A percentile compares a stretch with the other conserved stretches of the same genome.
phyloP scores from a whole-genome alignment of 2,113 vertebrate genomes.

The Engystomops pustulosus region DNA sequence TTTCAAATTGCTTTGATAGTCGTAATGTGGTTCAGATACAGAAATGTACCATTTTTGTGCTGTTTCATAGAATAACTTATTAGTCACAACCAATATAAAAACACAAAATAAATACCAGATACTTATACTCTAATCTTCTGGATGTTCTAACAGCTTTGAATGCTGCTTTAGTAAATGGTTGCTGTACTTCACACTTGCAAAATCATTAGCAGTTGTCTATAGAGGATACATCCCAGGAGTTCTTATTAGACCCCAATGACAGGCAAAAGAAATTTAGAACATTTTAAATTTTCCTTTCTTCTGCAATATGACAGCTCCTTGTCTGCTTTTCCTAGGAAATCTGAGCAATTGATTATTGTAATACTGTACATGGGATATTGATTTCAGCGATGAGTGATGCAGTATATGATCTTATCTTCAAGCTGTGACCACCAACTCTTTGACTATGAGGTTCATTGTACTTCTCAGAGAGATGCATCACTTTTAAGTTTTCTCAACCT shows the following conservation, averaged over 20 bases:
- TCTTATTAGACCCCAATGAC: not conserved
- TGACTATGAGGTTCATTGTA: not conserved
- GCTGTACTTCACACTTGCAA: not conserved
- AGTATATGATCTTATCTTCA: not conserved
- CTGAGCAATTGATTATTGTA: conserved; percentile 24
- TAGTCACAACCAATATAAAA: not conserved
- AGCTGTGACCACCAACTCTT: no score
- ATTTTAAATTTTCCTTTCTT: not conserved
- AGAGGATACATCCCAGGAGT: not conserved
- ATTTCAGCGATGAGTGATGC: not conserved
- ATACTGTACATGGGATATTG: not conserved
- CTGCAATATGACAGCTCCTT: not conserved
- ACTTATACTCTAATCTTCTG: not conserved
- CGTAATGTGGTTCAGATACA: not conserved
- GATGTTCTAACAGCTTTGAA: not conserved
- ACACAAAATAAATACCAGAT: not conserved
- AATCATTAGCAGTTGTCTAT: not conserved
- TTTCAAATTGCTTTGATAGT: not conserved
- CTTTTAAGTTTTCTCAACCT: no score
- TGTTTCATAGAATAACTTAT: not conserved
- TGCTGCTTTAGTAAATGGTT: not conserved
- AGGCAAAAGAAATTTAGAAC: not conserved
- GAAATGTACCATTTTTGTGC: not conserved
- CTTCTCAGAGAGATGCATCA: not conserved
- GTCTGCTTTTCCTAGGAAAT: conserved; percentile 1